phyloP scores from a whole-genome alignment of 2,888 invertebrate genomes.

The Spicauda simplicius region DNA sequence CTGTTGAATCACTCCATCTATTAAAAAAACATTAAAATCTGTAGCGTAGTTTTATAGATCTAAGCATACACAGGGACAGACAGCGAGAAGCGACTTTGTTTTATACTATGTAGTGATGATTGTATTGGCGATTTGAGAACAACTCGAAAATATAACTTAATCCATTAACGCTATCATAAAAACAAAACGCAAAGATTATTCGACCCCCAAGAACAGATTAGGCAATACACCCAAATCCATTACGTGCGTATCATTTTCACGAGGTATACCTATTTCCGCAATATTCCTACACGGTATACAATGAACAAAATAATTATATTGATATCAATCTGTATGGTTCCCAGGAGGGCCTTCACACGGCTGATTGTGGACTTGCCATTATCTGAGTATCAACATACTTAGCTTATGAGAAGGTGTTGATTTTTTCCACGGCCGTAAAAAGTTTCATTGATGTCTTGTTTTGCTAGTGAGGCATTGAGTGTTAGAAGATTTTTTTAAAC shows the following conservation, averaged over 20 bases:
- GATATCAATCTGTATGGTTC: slow-evolving; percentile 47
- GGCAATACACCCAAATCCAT: slow-evolving; percentile 10
- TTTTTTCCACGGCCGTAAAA: slow-evolving; percentile 26
- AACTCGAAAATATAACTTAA: neutral
- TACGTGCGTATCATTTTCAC: slow-evolving; percentile 27
- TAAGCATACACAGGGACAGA: too few species aligned
- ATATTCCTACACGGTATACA: slow-evolving; percentile 36
- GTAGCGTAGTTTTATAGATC: too few species aligned
- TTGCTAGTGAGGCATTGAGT: neutral
- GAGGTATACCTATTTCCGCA: slow-evolving; percentile 22
- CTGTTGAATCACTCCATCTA: too few species aligned
- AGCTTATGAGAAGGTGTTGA: slow-evolving; percentile 22
- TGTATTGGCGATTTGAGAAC: too few species aligned
- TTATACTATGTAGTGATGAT: too few species aligned
- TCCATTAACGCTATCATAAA: neutral
- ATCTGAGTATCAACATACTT: slow-evolving; percentile 31
- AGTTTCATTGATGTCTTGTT: slow-evolving; percentile 18
- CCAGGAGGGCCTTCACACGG: slow-evolving; percentile 39
- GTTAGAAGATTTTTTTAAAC: too few species aligned
- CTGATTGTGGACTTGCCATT: slow-evolving; percentile 13
- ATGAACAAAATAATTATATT: slow-evolving; percentile 44
- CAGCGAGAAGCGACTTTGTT: too few species aligned
- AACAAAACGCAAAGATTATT: neutral
- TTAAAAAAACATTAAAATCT: too few species aligned
- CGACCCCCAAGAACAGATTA: slow-evolving; percentile 17